Evolutionary conservation across 2,888 invertebrate species (phyloP).

Genomic region (Parochlus steinenii): DNA sequence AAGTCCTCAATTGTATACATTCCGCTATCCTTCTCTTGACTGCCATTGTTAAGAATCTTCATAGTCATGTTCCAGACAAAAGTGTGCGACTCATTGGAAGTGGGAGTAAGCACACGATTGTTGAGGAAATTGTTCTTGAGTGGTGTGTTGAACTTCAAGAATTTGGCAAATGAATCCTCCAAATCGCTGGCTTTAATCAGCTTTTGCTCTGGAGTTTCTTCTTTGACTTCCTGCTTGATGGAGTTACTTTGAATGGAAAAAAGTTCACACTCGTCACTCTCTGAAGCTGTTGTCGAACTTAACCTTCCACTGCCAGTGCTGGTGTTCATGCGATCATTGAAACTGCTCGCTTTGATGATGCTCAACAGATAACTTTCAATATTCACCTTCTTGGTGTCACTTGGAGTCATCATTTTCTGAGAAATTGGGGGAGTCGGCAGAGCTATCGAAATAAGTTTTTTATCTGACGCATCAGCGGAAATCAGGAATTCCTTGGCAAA

Average conservation of each 20-base stretch:
- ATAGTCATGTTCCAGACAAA: constrained; percentile 12
- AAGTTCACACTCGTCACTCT: constrained; percentile 11
- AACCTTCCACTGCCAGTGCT: constrained; percentile 7
- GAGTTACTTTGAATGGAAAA: constrained; percentile 10
- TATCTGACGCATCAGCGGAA: not conserved
- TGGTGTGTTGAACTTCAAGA: constrained; percentile 12
- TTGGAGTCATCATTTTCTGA: constrained; percentile 1
- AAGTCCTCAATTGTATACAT: constrained; percentile 5
- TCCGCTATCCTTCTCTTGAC: constrained; percentile 3
- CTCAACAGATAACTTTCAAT: constrained; percentile 11
- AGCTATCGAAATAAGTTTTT: constrained; percentile 2
- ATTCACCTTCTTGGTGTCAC: constrained; percentile 8
- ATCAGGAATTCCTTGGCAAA: constrained; percentile 10
- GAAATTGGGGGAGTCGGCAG: constrained; percentile 5
- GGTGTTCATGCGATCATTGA: constrained; percentile 12
- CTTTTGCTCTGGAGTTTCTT: no score
- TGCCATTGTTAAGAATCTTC: no score
- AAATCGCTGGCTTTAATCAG: constrained; percentile 7
- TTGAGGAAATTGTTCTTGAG: constrained; percentile 11
- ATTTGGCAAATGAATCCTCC: constrained; percentile 9
- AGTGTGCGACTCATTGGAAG: constrained; percentile 3
- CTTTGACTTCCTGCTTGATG: no score
- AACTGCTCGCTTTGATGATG: constrained; percentile 10
- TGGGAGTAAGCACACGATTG: constrained; percentile 7
- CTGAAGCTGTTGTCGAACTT: constrained; percentile 11